These are phyloP conservation scores for Steinernema feltiae DNA, from an alignment of 1,140 invertebrate species.

Conservation along the genomic window DNA sequence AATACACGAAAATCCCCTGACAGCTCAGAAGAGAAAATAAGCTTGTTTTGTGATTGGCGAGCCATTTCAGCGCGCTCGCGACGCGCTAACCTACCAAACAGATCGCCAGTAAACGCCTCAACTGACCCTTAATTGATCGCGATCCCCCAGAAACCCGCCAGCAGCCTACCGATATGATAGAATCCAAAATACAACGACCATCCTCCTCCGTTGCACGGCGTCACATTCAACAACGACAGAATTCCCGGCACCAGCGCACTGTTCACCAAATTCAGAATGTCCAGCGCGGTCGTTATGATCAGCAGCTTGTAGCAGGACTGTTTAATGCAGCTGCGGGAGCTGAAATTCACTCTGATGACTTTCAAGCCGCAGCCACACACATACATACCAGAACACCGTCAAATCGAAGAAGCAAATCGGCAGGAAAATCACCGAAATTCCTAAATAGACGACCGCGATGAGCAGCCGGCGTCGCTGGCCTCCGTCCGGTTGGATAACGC, in stretches of 20 bases:
- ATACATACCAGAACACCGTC: background rate
- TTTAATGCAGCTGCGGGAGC: background rate
- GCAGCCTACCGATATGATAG: background rate
- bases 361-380: background rate
- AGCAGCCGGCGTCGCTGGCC: background rate
- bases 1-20: no score
- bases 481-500: background rate
- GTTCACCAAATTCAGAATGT: background rate
- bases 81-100: no score
- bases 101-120: no score
- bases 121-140: no score
- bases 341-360: background rate
- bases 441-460: background rate
- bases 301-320: slow-evolving; percentile 8
- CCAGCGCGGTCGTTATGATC: background rate
- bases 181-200: background rate
- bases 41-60: no score
- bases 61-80: no score
- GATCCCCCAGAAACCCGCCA: no score
- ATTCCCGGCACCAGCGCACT: background rate
- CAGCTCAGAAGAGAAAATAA: no score
- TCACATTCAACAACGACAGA: background rate
- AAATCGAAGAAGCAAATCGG: background rate
- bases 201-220: background rate
- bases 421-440: background rate